phyloP scores from a whole-genome alignment of 2,888 invertebrate species.

The Podotricha telesiphe region DNA sequence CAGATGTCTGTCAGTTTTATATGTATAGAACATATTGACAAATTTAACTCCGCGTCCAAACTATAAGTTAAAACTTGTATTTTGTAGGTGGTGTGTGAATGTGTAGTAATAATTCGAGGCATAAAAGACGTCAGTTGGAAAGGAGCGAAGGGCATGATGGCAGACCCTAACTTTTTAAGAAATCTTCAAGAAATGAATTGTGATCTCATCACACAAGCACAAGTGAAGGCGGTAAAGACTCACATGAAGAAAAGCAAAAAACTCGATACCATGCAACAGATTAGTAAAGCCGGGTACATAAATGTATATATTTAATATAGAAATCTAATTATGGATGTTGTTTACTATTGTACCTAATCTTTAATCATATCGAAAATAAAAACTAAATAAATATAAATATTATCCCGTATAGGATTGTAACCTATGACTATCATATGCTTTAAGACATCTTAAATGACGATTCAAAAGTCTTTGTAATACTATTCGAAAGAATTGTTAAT shows the following conservation, averaged over 20 bases:
- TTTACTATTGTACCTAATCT: too few relatives aligned
- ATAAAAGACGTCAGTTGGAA: constrained; percentile 95
- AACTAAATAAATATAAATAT: too few relatives aligned
- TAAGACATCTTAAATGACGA: too few relatives aligned
- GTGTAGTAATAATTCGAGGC: constrained; percentile 92
- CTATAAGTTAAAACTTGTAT: neutral
- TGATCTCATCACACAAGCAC: constrained; percentile 88
- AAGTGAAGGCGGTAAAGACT: constrained; percentile 87
- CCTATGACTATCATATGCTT: too few relatives aligned
- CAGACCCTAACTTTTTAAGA: constrained; percentile 92
- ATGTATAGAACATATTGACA: too few relatives aligned
- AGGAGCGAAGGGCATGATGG: constrained; percentile 95
- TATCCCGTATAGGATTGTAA: too few relatives aligned
- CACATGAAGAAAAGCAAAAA: constrained; percentile 89
- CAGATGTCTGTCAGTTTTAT: too few relatives aligned
- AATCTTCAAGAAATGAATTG: constrained; percentile 94
- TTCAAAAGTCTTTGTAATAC: too few relatives aligned
- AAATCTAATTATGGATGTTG: neutral
- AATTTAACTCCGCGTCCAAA: neutral
- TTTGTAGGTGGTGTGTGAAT: constrained; percentile 90
- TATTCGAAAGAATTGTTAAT: too few relatives aligned
- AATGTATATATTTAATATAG: neutral
- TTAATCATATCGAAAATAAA: too few relatives aligned
- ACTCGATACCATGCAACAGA: constrained; percentile 91
- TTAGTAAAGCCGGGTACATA: constrained; percentile 90